Evolutionary conservation across 2,888 invertebrate species (phyloP), one percentile per base, ranked within the genome.

Genomic region (Herminia tarsipennalis): DNA sequence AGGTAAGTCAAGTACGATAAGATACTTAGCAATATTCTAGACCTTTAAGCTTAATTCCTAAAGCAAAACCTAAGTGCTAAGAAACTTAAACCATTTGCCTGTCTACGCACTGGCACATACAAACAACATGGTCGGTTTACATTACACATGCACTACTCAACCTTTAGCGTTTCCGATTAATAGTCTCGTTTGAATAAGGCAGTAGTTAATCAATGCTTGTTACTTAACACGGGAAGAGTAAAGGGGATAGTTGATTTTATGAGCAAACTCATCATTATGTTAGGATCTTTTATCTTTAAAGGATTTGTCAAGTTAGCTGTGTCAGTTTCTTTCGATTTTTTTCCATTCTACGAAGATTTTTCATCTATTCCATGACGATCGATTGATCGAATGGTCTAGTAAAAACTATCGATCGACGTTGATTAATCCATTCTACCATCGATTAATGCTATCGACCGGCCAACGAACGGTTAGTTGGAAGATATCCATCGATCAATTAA

Each of bases 131-230:
- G 5, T 14, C 8, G 14, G 9, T 28, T 14, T n/a, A 34, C 16
- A 10, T 27, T 16, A 16, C 12, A 28, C 2, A 34, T 22, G 12
- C 24, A 17, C n/a, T 38, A 18, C 14, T 20, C 13, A 14, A 8
- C 18, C 20, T 27, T 16, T 16, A 20, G 13, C 14, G 12, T 10
- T 21, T 45, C 38, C 14, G 13, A 43, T 22, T 38, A 38, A 34
- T 29, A 29, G 20, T 39, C 30, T 6, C 9, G n/a, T 18, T 27
- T 52, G 53, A 52, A 48, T 59, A 51, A 27, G 10, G 6, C 24
- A 41, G 38, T 45, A 41, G 27, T 18, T 47, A 47, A 47, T 59
- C 45, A 49, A 48, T 38, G 40, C 29, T 48, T 56, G 24, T 41
- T 47, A 39, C 21, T 38, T 27, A 50, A 33, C 27, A 36, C 9